Percentiles rank a stretch among this genome's conserved stretches.
Conservation (phyloP, 1,140 invertebrate species). For the Orussus abietinus region DNA sequence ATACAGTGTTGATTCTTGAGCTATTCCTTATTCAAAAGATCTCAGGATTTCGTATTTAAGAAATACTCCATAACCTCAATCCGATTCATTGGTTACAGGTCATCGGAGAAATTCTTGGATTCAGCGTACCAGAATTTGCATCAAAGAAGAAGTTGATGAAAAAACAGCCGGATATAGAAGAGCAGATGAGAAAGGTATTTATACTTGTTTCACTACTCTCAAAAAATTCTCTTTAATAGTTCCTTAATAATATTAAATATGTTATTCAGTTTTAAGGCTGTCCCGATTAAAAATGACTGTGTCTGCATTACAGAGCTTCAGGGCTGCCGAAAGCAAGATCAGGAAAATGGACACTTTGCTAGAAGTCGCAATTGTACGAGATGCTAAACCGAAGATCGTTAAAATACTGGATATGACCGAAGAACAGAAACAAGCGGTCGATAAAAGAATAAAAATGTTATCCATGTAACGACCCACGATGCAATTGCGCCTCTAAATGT, state of each 20-base stretch:
- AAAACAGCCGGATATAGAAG: constrained; percentile 28
- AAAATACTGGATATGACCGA: constrained; percentile 28
- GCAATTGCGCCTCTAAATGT: too few species aligned
- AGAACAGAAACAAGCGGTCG: constrained; percentile 24
- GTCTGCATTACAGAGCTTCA: constrained; percentile 27
- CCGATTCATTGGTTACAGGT: too few species aligned
- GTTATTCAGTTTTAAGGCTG: constrained; percentile 1
- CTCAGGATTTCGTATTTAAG: too few species aligned
- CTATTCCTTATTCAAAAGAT: too few species aligned
- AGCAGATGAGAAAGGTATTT: constrained; percentile 31
- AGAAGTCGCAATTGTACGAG: constrained; percentile 32
- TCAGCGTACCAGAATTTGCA: constrained; percentile 34
- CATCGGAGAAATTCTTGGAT: constrained; percentile 36
- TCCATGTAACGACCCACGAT: too few species aligned
- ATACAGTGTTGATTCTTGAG: too few species aligned
- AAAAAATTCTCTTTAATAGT: constrained; percentile 1
- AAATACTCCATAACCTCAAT: too few species aligned
- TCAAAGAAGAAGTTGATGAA: constrained; percentile 36
- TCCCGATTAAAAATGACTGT: not conserved
- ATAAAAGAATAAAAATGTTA: constrained; percentile 10
- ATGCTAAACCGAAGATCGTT: constrained; percentile 27
- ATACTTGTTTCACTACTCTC: constrained; percentile 1
- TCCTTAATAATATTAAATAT: not conserved
- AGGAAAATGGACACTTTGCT: constrained; percentile 34
- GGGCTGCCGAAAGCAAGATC: constrained; percentile 31